These are phyloP conservation scores for Lysiphlebus fabarum DNA, from an alignment of 1,140 invertebrate genomes.

Conservation along the genomic window DNA sequence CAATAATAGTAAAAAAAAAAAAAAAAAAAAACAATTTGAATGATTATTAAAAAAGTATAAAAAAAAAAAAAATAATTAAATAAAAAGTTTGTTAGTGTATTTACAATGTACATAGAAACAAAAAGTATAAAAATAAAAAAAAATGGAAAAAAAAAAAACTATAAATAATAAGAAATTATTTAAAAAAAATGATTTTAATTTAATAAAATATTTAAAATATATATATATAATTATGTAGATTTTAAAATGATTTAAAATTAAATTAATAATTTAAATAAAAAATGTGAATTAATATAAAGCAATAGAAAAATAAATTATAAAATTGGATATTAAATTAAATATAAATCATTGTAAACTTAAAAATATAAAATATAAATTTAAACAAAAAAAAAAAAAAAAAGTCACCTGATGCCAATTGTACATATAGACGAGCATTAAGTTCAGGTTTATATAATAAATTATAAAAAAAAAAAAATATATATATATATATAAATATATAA, in stretches of 20 bases:
- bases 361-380: not conserved
- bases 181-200: not conserved
- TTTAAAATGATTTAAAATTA: not conserved
- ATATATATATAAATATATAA: too few species aligned
- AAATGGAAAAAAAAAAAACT: not conserved
- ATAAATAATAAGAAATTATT: slow-evolving; percentile 11
- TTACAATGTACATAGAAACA: slow-evolving; percentile 54
- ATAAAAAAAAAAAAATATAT: not conserved
- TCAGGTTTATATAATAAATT: too few species aligned
- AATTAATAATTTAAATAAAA: not conserved
- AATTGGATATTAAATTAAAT: not conserved
- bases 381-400: not conserved
- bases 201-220: too few species aligned
- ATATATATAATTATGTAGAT: too few species aligned
- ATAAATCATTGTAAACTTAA: not conserved
- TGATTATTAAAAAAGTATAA: slow-evolving; percentile 23
- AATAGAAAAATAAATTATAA: slow-evolving; percentile 15
- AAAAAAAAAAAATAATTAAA: slow-evolving; percentile 22
- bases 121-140: slow-evolving; percentile 19
- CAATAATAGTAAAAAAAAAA: slow-evolving; percentile 12
- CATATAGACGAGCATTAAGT: too few species aligned
- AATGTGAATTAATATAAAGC: slow-evolving; percentile 22
- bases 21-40: too few species aligned
- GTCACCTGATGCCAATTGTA: too few species aligned
- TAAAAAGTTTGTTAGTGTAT: slow-evolving; percentile 32